phyloP scores from a whole-genome alignment of 2,888 invertebrate species.

The Tenodera sinensis region DNA sequence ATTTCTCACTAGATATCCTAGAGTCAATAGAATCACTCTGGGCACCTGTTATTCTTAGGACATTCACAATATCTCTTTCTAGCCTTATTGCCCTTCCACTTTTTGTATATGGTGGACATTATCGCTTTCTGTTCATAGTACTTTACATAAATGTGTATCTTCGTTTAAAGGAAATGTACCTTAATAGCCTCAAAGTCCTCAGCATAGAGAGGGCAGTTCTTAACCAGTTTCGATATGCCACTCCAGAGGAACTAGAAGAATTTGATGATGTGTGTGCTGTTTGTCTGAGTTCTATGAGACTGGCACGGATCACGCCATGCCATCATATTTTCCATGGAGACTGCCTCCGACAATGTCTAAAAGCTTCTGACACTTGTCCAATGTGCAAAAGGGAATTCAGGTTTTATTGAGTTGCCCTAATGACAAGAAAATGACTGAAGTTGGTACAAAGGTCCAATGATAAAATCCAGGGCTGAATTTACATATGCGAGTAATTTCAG shows the following conservation, averaged over 20 bases:
- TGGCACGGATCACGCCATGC: constrained; percentile 73
- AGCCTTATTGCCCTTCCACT: constrained; percentile 54
- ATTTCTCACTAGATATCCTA: constrained; percentile 57
- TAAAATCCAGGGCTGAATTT: not conserved
- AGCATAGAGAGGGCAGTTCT: constrained; percentile 59
- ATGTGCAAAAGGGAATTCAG: constrained; percentile 68
- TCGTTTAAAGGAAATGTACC: constrained; percentile 58
- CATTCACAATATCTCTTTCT: constrained; percentile 57
- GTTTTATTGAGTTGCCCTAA: constrained; percentile 38
- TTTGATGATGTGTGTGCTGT: constrained; percentile 78
- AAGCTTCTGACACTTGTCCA: constrained; percentile 65
- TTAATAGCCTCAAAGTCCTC: constrained; percentile 54
- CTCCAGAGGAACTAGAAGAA: constrained; percentile 59
- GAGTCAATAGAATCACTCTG: constrained; percentile 71
- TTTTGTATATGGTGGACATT: constrained; percentile 48
- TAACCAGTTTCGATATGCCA: constrained; percentile 53
- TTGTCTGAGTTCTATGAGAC: constrained; percentile 65
- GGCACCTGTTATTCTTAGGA: constrained; percentile 61
- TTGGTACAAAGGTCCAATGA: not conserved
- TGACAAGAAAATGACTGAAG: not conserved
- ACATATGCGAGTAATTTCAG: not conserved
- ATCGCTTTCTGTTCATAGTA: constrained; percentile 56
- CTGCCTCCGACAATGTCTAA: constrained; percentile 70
- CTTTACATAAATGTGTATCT: constrained; percentile 65
- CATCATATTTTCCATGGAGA: constrained; percentile 77